Base-by-base conservation (phyloP, 1,140 invertebrate genomes). In the Bombus haemorrhoidalis region DNA sequence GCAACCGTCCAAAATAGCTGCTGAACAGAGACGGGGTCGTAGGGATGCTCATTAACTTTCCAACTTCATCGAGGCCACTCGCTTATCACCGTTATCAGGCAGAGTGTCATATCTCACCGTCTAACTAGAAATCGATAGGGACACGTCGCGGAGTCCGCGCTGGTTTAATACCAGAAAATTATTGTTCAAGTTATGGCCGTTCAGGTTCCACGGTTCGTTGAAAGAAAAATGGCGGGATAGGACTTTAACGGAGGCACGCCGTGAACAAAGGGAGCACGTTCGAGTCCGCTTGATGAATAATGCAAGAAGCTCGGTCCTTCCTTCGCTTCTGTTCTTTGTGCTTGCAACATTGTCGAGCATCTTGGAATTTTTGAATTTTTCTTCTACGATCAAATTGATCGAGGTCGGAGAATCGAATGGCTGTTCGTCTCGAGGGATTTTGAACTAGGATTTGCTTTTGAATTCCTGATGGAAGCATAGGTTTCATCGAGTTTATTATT, bases 81-180 rank as follows among this genome's bases (percentile, higher is more conserved):
- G 43, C 47, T 72, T 72, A 81, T 81, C 68, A 32, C 47, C 47
- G 53, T 62, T 81, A 81, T 72, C 53, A 62, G 68, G 22, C 6
- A 32, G 9, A 10, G 8, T 34, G 34, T 62, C 39, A 28, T 81
- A 81, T 81, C 80, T 81, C 69, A 62, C n/a, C 10, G 80, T 39
- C 79, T 72, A 81, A 81, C 68, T 69, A 57, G 80, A 81, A 81
- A 81, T 81, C 80, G 80, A 81, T 81, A 39, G 43, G 66, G 69
- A 43, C 53, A 64, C 80, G 68, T 73, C 68, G 43, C 47, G 34
- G 32, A 32, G 32, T 66, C 37, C 39, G 41, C n/a, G 28, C 80
- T 53, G 47, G 80, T 81, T 81, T 81, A 74, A 81, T 74, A 72
- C 69, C 80, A 10, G 68, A 43, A 73, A 81, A 81, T 81, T 81